These are phyloP conservation scores for Tyto alba DNA, from an alignment of 2,113 vertebrate genomes.

Conservation along the genomic window DNA sequence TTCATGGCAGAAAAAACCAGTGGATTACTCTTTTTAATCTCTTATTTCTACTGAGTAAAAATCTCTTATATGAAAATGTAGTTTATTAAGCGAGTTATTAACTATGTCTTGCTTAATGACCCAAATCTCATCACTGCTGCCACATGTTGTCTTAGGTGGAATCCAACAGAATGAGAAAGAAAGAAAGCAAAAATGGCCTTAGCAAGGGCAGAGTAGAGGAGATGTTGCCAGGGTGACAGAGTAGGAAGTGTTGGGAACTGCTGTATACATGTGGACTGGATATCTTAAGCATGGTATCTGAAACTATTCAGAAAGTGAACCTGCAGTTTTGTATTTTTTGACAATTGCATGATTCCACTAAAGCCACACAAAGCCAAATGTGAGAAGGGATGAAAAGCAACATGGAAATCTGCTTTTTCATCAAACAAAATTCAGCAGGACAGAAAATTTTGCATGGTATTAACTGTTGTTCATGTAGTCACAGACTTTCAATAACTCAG, in stretches of 20 bases:
- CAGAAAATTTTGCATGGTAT: neutral
- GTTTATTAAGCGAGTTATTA: neutral
- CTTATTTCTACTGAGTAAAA: neutral
- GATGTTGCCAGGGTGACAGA: neutral
- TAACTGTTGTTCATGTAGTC: neutral
- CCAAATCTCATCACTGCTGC: neutral
- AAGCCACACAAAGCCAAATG: neutral
- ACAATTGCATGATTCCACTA: neutral
- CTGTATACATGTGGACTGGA: accelerated
- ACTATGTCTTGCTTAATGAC: neutral
- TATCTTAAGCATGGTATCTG: neutral
- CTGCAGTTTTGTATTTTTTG: neutral
- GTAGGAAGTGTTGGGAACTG: neutral
- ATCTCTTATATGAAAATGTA: neutral
- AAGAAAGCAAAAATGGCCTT: neutral
- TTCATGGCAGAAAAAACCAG: neutral
- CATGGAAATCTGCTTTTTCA: neutral
- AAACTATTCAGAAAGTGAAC: neutral
- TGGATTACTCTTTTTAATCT: neutral
- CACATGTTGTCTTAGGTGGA: neutral
- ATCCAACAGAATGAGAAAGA: neutral
- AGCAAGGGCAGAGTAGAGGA: neutral
- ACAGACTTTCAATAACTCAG: neutral
- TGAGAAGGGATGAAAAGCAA: neutral
- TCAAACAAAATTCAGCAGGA: neutral